Base-by-base conservation (phyloP, 2,113 vertebrate genomes). In the Carassius gibelio region DNA sequence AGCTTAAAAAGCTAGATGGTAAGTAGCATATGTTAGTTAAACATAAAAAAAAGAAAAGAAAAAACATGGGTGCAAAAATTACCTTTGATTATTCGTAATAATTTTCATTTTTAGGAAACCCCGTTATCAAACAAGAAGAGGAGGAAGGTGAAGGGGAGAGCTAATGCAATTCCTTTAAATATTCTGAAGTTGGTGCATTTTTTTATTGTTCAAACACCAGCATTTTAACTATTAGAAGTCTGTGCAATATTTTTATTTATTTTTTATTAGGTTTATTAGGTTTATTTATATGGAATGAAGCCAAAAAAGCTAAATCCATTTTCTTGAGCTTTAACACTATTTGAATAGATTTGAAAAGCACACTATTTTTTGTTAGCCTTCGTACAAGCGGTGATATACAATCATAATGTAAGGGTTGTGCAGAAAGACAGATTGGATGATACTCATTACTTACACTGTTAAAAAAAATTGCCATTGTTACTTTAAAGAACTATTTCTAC, bases 1-100 rank as follows among this genome's bases (percentile, higher is more conserved):
- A 89, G 0, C 94, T 99, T 84, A 98, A 95, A 91, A 99, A 99
- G 90, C 92, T 99, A 72, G 98, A 99, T 77, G 98, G 97, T 99
- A 88, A 95, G 91, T 55, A 30, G 4, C 48, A 76, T 57, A 36
- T 30, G 30, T 21, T 57, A 21, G 55, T 0, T 21, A 21, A 57
- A 30, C 30, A 30, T 26, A 26, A 26, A 26, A 26, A 26, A 26
- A 26, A 26, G 26, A 30, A 30, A 30, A 30, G 2, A 2, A 30
- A 30, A 30, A 30, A 30, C 30, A 30, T 23, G 42, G 50, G 59
- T 71, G 10, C 71, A 74, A 48, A 84, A 72, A 8, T 48, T 42
- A 9, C 57, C 57, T 21, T 57, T 21, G 15, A 57, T 57, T 38
- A 62, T 14, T 15, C 10, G 11, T 75, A 45, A 5, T 85, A 6